phyloP scores from a whole-genome alignment of 2,113 vertebrate species.

The Megaceryle torquata region DNA sequence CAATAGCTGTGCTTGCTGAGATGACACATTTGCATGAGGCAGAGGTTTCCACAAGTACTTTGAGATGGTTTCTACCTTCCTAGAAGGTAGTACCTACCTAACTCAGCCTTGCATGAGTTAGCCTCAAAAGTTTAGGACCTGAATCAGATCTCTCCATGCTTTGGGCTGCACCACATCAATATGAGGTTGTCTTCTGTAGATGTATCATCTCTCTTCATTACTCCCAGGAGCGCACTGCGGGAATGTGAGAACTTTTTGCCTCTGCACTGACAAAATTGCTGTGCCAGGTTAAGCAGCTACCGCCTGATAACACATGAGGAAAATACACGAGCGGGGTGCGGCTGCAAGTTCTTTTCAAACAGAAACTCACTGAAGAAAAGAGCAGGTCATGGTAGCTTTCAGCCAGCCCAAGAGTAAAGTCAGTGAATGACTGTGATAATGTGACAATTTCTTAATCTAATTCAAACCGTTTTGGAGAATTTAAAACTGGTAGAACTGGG shows the following conservation, averaged over 20 bases:
- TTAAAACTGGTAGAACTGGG: neutral
- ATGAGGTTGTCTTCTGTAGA: neutral
- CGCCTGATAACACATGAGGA: neutral
- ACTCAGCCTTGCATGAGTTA: neutral
- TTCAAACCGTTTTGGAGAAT: neutral
- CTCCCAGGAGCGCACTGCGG: neutral
- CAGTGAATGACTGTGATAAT: neutral
- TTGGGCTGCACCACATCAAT: neutral
- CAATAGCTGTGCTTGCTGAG: neutral
- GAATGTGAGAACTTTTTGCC: neutral
- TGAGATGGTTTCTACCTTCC: neutral
- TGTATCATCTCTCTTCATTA: neutral
- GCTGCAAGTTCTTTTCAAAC: neutral
- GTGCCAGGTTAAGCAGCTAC: neutral
- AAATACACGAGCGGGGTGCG: accelerated
- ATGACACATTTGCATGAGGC: neutral
- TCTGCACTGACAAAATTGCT: neutral
- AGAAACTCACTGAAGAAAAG: neutral
- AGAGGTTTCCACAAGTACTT: neutral
- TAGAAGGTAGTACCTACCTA: no score
- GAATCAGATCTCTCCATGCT: neutral
- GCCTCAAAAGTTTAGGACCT: neutral
- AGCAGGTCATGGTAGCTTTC: neutral
- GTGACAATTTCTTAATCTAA: neutral
- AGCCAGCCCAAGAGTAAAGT: neutral